Conservation (phyloP, 2,113 vertebrate genomes). For the Mesitornis unicolor region DNA sequence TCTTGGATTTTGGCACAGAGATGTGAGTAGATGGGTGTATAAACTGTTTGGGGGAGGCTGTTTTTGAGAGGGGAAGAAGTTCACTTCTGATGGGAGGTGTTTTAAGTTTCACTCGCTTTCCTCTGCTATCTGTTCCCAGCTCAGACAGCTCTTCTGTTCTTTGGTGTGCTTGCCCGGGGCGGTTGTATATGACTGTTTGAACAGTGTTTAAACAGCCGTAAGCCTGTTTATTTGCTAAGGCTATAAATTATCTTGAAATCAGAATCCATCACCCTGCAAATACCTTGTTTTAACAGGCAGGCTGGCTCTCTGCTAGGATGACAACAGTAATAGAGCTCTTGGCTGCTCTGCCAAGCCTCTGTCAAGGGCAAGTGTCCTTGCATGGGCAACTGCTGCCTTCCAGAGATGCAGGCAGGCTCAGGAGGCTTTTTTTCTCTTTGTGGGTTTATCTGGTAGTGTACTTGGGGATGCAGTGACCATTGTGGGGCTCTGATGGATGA, state of each 20-base stretch:
- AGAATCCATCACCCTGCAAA: background rate
- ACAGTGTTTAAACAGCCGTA: background rate
- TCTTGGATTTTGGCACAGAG: background rate
- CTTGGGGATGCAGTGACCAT: accelerated
- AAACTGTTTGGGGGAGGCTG: background rate
- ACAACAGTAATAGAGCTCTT: background rate
- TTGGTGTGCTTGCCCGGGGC: background rate
- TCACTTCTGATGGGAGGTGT: background rate
- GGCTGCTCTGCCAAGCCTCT: background rate
- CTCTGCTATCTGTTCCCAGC: background rate
- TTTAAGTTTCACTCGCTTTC: background rate
- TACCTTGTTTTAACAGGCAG: background rate
- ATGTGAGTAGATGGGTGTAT: background rate
- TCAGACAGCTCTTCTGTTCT: background rate
- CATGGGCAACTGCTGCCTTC: background rate
- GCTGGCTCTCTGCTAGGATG: background rate
- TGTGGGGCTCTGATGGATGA: background rate
- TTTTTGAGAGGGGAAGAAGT: background rate
- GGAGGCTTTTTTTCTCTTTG: background rate
- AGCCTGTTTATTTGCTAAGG: background rate
- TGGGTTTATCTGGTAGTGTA: background rate
- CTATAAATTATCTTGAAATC: background rate
- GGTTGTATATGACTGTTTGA: background rate
- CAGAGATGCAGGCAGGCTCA: background rate
- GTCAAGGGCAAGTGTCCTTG: background rate